Evolutionary conservation across 2,888 invertebrate species (phyloP).

Genomic region (Spodoptera exigua): DNA sequence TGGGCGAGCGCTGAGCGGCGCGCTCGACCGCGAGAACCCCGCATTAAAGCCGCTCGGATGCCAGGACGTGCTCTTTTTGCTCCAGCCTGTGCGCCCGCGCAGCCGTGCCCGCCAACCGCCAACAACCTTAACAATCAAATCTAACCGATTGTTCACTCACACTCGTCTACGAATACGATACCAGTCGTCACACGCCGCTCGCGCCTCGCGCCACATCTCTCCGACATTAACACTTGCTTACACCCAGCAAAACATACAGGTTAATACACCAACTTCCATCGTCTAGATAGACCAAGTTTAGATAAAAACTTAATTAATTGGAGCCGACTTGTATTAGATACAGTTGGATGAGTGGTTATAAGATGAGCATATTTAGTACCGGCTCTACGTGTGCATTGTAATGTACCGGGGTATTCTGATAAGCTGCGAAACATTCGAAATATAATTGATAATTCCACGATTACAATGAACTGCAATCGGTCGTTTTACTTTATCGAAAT

Average conservation of each 20-base stretch:
- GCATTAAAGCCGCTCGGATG: constrained; percentile 72
- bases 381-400: constrained; percentile 61
- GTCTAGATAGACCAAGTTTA: constrained; percentile 30
- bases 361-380: constrained; percentile 66
- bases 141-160: constrained; percentile 45
- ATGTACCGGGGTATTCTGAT: constrained; percentile 64
- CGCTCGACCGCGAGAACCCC: constrained; percentile 68
- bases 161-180: constrained; percentile 3
- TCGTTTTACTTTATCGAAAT: constrained; percentile 37
- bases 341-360: constrained; percentile 67
- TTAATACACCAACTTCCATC: constrained; percentile 22
- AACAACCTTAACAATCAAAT: constrained; percentile 48
- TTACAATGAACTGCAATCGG: constrained; percentile 38
- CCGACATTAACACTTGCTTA: constrained; percentile 18
- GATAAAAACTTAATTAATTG: constrained; percentile 60
- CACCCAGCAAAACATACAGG: constrained; percentile 21
- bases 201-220: constrained; percentile 13
- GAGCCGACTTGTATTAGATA: constrained; percentile 59
- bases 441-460: constrained; percentile 39
- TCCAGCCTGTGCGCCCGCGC: constrained; percentile 47
- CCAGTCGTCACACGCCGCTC: constrained; percentile 8
- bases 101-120: constrained; percentile 31
- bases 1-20: constrained; percentile 62
- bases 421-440: constrained; percentile 38
- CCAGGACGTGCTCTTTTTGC: constrained; percentile 78